These are phyloP conservation scores for Hermetia illucens DNA, from an alignment of 1,140 invertebrate genomes.

Conservation along the genomic window DNA sequence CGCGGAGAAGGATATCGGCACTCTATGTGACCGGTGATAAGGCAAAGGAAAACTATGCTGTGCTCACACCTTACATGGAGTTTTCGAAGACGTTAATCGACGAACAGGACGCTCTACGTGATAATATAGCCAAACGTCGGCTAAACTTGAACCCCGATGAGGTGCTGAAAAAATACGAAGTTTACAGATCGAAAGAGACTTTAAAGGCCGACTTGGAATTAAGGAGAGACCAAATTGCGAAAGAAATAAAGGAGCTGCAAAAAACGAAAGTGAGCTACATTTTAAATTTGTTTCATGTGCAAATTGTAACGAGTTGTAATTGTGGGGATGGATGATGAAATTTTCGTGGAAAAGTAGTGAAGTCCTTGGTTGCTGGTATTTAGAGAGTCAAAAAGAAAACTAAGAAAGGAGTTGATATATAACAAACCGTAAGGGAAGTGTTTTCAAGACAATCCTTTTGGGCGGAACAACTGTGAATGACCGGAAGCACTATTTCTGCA, in stretches of 20 bases:
- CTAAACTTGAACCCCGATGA: conserved; percentile 32
- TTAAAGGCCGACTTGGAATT: conserved; percentile 30
- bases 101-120: conserved; percentile 30
- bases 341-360: too few species aligned
- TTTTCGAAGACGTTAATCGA: conserved; percentile 36
- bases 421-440: too few species aligned
- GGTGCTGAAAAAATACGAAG: conserved; percentile 35
- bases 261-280: conserved; percentile 8
- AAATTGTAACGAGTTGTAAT: too few species aligned
- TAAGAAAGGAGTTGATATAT: too few species aligned
- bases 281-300: too few species aligned
- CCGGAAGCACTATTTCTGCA: too few species aligned
- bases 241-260: conserved; percentile 16
- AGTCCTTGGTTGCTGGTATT: too few species aligned
- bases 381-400: too few species aligned
- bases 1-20: conserved; percentile 31
- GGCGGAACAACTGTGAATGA: too few species aligned
- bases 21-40: conserved; percentile 43
- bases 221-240: conserved; percentile 17
- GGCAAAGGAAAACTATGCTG: conserved; percentile 37
- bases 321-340: too few species aligned
- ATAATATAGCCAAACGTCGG: conserved; percentile 33
- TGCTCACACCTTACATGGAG: conserved; percentile 41
- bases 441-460: too few species aligned
- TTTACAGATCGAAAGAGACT: conserved; percentile 31